Evolutionary conservation across 2,888 invertebrate genomes (phyloP).

Genomic region (Leucoma salicis): DNA sequence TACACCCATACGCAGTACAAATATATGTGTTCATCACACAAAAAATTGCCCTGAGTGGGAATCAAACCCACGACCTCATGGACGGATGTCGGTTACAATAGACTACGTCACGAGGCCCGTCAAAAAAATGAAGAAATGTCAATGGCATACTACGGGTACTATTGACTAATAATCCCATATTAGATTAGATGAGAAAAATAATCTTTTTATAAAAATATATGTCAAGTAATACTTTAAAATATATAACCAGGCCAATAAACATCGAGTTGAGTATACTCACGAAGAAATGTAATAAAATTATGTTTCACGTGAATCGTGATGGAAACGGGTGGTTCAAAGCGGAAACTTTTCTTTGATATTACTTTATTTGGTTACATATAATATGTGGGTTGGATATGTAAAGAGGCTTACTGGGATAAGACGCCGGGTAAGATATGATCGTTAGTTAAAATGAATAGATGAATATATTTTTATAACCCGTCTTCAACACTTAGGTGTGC

Average conservation of each 20-base stretch:
- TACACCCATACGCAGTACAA: too few relatives aligned
- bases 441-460: slow-evolving; percentile 43
- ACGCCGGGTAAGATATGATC: slow-evolving; percentile 29
- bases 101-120: too few relatives aligned
- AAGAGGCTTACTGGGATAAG: slow-evolving; percentile 50
- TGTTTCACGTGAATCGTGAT: slow-evolving; percentile 46
- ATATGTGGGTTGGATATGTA: slow-evolving; percentile 45
- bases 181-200: neutral
- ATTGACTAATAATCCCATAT: slow-evolving; percentile 8
- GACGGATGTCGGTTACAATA: too few relatives aligned
- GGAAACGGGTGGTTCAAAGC: slow-evolving; percentile 43
- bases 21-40: too few relatives aligned
- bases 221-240: slow-evolving; percentile 35
- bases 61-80: too few relatives aligned
- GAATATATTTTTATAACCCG: too few relatives aligned
- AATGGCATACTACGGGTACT: too few relatives aligned
- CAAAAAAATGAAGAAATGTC: too few relatives aligned
- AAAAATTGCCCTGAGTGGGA: too few relatives aligned
- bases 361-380: slow-evolving; percentile 52
- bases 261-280: slow-evolving; percentile 30
- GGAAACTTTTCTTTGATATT: slow-evolving; percentile 60
- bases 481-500: too few relatives aligned
- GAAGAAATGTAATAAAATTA: slow-evolving; percentile 56
- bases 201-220: slow-evolving; percentile 11
- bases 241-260: slow-evolving; percentile 45